phyloP scores from a whole-genome alignment of 2,113 vertebrate species.

The Oxyura jamaicensis region DNA sequence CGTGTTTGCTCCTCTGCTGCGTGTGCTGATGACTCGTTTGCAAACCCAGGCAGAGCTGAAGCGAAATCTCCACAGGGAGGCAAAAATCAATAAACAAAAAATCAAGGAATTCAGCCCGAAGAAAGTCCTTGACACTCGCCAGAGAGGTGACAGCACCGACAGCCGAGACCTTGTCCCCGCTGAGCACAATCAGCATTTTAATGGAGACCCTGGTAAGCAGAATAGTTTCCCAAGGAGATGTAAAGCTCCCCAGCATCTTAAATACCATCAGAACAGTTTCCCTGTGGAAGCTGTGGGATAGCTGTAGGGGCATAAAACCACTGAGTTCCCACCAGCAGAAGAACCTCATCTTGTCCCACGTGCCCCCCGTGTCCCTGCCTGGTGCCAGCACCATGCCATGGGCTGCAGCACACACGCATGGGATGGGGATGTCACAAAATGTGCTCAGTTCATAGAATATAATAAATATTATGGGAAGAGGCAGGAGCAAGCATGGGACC shows the following conservation, averaged over 20 bases:
- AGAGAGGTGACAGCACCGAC: neutral
- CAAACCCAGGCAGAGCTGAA: constrained; percentile 73
- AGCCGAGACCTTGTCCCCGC: neutral
- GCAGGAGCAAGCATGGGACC: neutral
- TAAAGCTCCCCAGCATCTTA: neutral
- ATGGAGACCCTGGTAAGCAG: constrained; percentile 60
- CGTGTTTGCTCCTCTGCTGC: neutral
- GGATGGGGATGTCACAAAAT: too few species aligned
- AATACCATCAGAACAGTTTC: neutral
- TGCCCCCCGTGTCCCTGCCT: too few species aligned
- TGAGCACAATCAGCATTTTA: constrained; percentile 37
- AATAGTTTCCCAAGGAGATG: neutral
- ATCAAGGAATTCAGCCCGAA: constrained; percentile 27
- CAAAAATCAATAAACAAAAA: constrained; percentile 61
- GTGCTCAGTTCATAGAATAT: too few species aligned
- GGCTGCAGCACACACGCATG: too few species aligned
- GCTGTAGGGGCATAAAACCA: neutral
- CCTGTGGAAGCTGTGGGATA: neutral
- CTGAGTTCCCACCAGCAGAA: neutral
- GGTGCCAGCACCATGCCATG: too few species aligned
- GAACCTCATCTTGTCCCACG: neutral
- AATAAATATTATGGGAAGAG: neutral
- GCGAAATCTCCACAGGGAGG: constrained; percentile 67
- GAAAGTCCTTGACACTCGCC: constrained; percentile 15
- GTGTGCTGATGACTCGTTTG: constrained; percentile 48